phyloP scores from a whole-genome alignment of 2,888 invertebrate genomes.

The Coelinius sp. region DNA sequence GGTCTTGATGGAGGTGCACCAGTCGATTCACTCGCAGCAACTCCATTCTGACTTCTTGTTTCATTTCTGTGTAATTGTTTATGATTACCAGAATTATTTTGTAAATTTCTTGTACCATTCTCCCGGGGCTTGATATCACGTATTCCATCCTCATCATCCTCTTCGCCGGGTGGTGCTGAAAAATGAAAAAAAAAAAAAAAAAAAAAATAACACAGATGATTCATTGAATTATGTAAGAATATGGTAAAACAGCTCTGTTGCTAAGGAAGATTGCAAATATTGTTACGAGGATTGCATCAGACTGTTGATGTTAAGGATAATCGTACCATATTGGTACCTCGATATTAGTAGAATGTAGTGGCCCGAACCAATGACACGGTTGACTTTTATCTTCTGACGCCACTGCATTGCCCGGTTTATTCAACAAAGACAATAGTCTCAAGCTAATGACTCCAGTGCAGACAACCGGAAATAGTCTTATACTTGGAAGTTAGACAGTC shows the following conservation, averaged over 20 bases:
- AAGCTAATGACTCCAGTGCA: not conserved
- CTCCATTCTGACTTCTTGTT: constrained; percentile 51
- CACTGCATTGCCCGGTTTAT: constrained; percentile 61
- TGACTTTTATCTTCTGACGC: constrained; percentile 65
- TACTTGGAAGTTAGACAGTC: constrained; percentile 1
- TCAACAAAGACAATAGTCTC: constrained; percentile 20
- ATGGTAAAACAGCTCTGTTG: not conserved
- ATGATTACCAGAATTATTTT: constrained; percentile 39
- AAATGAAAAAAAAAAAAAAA: not conserved
- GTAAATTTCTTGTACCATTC: constrained; percentile 54
- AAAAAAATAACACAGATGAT: constrained; percentile 2
- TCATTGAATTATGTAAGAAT: not conserved
- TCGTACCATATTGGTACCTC: constrained; percentile 70
- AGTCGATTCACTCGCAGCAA: constrained; percentile 56
- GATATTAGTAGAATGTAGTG: constrained; percentile 66
- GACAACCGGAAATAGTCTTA: not conserved
- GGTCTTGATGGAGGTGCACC: constrained; percentile 54
- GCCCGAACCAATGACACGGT: constrained; percentile 68
- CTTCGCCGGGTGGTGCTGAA: constrained; percentile 66
- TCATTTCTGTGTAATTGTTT: constrained; percentile 51
- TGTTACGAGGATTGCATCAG: constrained; percentile 6
- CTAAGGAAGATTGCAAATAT: not conserved
- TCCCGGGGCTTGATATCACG: constrained; percentile 59
- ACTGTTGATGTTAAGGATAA: constrained; percentile 23
- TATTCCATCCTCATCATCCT: constrained; percentile 65